Percentiles rank a stretch among this genome's conserved stretches.
phyloP scores from a whole-genome alignment of 2,888 invertebrate genomes.

The Caenorhabditis sulstoni region DNA sequence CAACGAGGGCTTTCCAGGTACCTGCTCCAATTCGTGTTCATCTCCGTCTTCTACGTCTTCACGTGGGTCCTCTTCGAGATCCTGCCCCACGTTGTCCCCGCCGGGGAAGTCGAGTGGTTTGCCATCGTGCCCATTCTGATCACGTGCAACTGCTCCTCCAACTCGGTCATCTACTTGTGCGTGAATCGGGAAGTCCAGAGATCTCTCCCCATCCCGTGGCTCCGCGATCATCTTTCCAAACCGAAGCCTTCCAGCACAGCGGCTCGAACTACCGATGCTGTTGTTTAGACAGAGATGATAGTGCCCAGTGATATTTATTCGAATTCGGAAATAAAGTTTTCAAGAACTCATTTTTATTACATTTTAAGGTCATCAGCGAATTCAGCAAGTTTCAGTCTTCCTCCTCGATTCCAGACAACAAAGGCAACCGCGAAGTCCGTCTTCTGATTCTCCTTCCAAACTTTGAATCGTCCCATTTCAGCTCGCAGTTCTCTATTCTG shows the following conservation, averaged over 20 bases:
- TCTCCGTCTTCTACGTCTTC: constrained; percentile 34
- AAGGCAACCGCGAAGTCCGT: no score
- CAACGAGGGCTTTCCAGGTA: constrained; percentile 13
- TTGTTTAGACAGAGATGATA: no score
- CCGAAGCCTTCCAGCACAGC: no score
- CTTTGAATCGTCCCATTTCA: no score
- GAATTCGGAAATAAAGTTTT: background rate
- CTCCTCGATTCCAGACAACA: no score
- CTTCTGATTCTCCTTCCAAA: no score
- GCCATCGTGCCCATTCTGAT: constrained; percentile 10
- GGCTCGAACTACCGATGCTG: no score
- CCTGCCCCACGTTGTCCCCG: constrained; percentile 30
- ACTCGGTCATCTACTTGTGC: constrained; percentile 27
- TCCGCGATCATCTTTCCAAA: background rate
- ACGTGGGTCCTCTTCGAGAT: constrained; percentile 38
- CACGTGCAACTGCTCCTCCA: constrained; percentile 26
- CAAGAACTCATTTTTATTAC: no score
- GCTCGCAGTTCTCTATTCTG: no score
- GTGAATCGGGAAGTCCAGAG: constrained; percentile 10
- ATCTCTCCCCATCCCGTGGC: background rate
- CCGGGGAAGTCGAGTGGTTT: constrained; percentile 11
- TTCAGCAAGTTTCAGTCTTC: no score
- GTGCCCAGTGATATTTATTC: no score
- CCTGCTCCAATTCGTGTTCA: constrained; percentile 34
- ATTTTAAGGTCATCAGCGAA: no score